These are phyloP conservation scores for Cataglyphis altisquamis DNA, from an alignment of 2,888 invertebrate genomes.

Conservation along the genomic window DNA sequence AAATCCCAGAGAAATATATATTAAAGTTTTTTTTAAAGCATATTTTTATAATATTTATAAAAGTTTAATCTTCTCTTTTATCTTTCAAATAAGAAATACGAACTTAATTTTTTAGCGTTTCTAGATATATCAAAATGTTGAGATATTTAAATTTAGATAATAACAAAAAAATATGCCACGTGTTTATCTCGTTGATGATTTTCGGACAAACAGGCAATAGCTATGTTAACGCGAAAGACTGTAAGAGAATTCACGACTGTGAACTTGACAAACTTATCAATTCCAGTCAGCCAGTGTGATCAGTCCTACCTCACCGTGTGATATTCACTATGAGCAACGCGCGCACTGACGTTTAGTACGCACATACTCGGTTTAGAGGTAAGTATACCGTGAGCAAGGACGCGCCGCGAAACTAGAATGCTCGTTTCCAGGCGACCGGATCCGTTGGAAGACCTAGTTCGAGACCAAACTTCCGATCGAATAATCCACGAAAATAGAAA, in stretches of 20 bases:
- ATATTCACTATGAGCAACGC: slow-evolving; percentile 65
- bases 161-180: background rate
- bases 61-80: background rate
- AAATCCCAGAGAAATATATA: background rate
- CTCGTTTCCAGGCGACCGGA: slow-evolving; percentile 64
- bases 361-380: slow-evolving; percentile 67
- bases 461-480: slow-evolving; percentile 46
- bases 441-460: slow-evolving; percentile 70
- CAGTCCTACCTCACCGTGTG: slow-evolving; percentile 50
- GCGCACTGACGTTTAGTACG: slow-evolving; percentile 57
- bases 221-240: background rate
- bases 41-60: background rate
- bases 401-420: slow-evolving; percentile 75
- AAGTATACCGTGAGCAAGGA: slow-evolving; percentile 78
- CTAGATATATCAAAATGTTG: background rate
- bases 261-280: slow-evolving; percentile 22
- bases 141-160: background rate
- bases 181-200: background rate
- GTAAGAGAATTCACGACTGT: background rate
- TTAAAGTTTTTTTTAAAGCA: background rate
- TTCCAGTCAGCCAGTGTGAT: slow-evolving; percentile 49
- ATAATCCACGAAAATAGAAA: background rate
- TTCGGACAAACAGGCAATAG: background rate
- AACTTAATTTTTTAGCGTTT: background rate
- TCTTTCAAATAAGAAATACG: background rate